These are phyloP conservation scores for Chaenocephalus aceratus DNA, from an alignment of 2,113 vertebrate species.

Conservation along the genomic window DNA sequence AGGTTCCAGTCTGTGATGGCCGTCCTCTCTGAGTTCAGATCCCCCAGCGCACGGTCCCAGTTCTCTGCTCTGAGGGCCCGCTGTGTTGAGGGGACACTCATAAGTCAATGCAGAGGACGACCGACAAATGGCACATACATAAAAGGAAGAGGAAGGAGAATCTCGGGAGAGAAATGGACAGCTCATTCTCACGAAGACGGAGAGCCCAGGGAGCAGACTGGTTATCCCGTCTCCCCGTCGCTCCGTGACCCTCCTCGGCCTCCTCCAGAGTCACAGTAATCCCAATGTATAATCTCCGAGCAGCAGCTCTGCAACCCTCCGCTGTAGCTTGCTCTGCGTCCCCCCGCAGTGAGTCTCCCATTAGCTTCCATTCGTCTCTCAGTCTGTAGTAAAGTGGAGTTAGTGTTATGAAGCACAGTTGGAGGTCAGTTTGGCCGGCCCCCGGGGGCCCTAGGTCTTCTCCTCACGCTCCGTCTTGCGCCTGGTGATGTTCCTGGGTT, in stretches of 20 bases:
- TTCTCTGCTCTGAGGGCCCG: conserved; percentile 40
- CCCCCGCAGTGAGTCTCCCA: conserved; percentile 52
- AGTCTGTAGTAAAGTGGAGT: conserved; percentile 81
- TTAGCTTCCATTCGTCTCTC: conserved; percentile 62
- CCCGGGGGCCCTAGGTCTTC: conserved; percentile 88
- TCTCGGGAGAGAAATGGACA: conserved; percentile 63
- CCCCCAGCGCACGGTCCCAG: background rate
- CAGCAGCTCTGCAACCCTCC: conserved; percentile 68
- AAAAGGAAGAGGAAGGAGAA: conserved; percentile 52
- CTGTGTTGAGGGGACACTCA: conserved; percentile 19
- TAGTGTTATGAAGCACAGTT: conserved; percentile 80
- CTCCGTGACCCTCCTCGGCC: conserved; percentile 58
- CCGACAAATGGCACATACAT: conserved; percentile 74
- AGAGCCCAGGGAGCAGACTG: conserved; percentile 71
- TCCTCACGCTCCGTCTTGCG: conserved; percentile 96
- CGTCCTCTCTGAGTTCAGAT: conserved; percentile 55
- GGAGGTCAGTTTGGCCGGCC: conserved; percentile 63
- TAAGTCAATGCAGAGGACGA: conserved; percentile 50
- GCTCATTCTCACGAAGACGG: conserved; percentile 56
- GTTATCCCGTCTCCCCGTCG: conserved; percentile 59
- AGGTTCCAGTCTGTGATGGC: conserved; percentile 55
- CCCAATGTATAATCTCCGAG: conserved; percentile 69
- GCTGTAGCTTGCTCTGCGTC: conserved; percentile 62
- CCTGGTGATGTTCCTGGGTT: conserved; percentile 93
- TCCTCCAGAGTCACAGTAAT: conserved; percentile 49